phyloP scores from a whole-genome alignment of 2,113 vertebrate genomes.

The Collichthys lucidus region DNA sequence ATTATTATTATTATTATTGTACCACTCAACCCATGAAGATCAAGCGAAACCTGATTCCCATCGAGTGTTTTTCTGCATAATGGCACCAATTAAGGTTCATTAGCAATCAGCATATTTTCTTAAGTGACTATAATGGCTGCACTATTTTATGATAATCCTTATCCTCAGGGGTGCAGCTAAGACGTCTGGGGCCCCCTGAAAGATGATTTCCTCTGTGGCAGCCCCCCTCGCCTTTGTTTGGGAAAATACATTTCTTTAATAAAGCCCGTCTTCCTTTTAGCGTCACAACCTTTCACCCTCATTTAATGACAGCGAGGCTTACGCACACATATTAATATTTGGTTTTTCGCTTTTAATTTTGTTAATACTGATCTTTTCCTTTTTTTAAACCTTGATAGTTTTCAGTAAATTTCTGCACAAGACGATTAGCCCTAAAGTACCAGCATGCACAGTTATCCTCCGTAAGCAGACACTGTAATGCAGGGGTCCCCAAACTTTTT shows the following conservation, averaged over 20 bases:
- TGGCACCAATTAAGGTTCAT: constrained; percentile 61
- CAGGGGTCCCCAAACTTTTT: too few relatives aligned
- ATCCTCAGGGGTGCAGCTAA: constrained; percentile 37
- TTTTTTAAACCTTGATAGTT: not conserved
- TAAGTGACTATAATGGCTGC: constrained; percentile 61
- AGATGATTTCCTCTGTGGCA: constrained; percentile 14
- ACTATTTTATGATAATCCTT: constrained; percentile 40
- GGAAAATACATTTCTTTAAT: constrained; percentile 20
- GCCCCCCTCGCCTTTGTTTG: not conserved
- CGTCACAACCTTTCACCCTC: not conserved
- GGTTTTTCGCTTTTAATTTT: not conserved
- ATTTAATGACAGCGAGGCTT: not conserved
- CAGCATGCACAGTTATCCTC: not conserved
- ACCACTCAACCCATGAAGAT: constrained; percentile 1
- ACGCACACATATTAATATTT: not conserved
- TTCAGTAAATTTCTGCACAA: not conserved
- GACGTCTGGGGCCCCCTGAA: constrained; percentile 26
- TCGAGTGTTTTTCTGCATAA: constrained; percentile 54
- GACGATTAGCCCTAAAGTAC: not conserved
- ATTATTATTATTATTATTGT: not conserved
- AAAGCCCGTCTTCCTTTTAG: not conserved
- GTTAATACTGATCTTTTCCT: not conserved
- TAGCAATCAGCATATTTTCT: constrained; percentile 57
- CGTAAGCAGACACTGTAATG: not conserved
- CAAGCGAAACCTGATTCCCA: constrained; percentile 35